Evolutionary conservation across 2,888 invertebrate species (phyloP), one percentile per base, ranked within the genome.

Genomic region (Drosophila siamana): DNA sequence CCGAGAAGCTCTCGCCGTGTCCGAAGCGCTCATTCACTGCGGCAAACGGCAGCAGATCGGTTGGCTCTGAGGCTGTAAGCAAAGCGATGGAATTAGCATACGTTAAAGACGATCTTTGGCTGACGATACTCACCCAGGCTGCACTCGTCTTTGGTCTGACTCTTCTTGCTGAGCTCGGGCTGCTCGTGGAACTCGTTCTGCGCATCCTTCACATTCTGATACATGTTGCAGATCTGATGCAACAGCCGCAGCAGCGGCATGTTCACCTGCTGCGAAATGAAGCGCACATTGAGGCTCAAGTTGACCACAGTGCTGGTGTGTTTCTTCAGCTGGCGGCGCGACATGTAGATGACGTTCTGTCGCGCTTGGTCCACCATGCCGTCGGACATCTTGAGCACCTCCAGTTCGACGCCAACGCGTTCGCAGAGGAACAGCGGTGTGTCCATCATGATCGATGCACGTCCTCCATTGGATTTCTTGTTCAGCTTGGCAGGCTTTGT

Each of bases 191-290:
- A 93, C 89, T 98, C 98, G 80, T 96, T 95, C 90, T 98, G 97
- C 0, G 98, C 98, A 90, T 98, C 98, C 90, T 98, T 97, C 1
- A 98, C 98, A 91, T 98, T 98, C 92, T 98, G 98, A 92, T 98
- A 98, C 98, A 99, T 98, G 89, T 98, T 98, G 88, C 97, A 97
- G 89, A 99, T 98, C 93, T 99, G 99, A 93, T 99, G 98, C 64
- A 98, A 93, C 54, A 99, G 94, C 52, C 99, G 93, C 46, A 99
- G 93, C 36, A 99, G 93, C 0, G 98, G 98, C 98, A 99, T 98
- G 92, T 99, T 99, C 55, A 95, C 98, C 93, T 98, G 97, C 91
- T 98, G 98, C 47, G 97, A 97, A 84, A 99, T 97, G 90, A 96
- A 97, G 56, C 97, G 94, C 79, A 98, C 95, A 90, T 97, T 96